phyloP scores from a whole-genome alignment of 2,888 invertebrate genomes.

The Caenorhabditis macrosperma region DNA sequence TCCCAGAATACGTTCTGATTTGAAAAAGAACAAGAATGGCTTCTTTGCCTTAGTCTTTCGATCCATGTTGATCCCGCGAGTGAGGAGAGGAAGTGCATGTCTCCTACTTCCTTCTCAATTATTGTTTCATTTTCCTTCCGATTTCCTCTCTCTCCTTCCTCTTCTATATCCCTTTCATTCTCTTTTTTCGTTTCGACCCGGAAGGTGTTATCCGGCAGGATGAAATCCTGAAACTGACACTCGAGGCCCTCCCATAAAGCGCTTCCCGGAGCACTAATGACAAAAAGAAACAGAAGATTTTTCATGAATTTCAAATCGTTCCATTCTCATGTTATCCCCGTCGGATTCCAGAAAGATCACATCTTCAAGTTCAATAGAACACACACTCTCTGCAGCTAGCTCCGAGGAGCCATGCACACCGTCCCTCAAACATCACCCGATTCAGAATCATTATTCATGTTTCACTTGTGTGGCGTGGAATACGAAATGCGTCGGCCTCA shows the following conservation, averaged over 20 bases:
- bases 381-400: not conserved
- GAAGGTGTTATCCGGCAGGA: constrained; percentile 2
- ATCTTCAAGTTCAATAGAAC: not conserved
- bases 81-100: not conserved
- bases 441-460: constrained; percentile 10
- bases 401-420: not conserved
- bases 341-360: no score
- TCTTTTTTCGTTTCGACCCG: not conserved
- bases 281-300: not conserved
- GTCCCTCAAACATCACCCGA: not conserved
- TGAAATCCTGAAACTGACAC: not conserved
- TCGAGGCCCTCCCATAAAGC: not conserved
- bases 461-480: constrained; percentile 18
- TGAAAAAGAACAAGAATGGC: not conserved
- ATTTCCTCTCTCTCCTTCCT: no score
- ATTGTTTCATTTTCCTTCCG: not conserved
- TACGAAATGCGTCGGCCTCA: not conserved
- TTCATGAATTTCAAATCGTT: constrained; percentile 6
- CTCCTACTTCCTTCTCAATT: not conserved
- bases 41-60: no score
- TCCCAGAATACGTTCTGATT: not conserved
- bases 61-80: not conserved
- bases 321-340: not conserved
- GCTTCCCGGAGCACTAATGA: not conserved
- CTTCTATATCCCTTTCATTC: not conserved